phyloP scores from a whole-genome alignment of 2,797 vertebrate species.

The Poeciliopsis presidionis region DNA sequence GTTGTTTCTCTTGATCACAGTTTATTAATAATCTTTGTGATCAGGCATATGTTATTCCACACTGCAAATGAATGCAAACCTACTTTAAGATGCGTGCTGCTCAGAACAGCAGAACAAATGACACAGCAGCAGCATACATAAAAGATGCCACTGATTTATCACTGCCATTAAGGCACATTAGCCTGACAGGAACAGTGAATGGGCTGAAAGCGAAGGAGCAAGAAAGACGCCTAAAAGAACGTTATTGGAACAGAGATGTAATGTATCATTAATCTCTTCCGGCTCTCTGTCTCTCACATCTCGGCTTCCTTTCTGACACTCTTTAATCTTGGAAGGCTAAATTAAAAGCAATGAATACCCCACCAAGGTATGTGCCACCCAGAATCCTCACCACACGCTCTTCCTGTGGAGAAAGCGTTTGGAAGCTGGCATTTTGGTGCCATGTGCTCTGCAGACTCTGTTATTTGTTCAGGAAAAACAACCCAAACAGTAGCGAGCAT shows the following conservation, averaged over 20 bases:
- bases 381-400: slow-evolving; percentile 47
- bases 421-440: slow-evolving; percentile 10
- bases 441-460: slow-evolving; percentile 40
- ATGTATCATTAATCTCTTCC: slow-evolving; percentile 50
- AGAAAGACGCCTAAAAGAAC: slow-evolving; percentile 32
- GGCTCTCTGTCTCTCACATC: slow-evolving; percentile 27
- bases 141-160: slow-evolving; percentile 54
- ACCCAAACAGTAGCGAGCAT: background rate
- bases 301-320: slow-evolving; percentile 55
- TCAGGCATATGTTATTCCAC: slow-evolving; percentile 6
- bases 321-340: slow-evolving; percentile 67
- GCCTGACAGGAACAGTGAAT: slow-evolving; percentile 39
- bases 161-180: slow-evolving; percentile 57
- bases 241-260: slow-evolving; percentile 40
- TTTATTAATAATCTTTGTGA: slow-evolving; percentile 11
- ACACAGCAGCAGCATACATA: slow-evolving; percentile 16
- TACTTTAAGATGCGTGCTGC: slow-evolving; percentile 16
- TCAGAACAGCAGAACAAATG: slow-evolving; percentile 39
- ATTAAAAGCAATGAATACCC: slow-evolving; percentile 64
- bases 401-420: slow-evolving; percentile 28
- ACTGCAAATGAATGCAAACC: slow-evolving; percentile 14
- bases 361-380: slow-evolving; percentile 58
- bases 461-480: background rate
- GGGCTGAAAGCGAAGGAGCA: slow-evolving; percentile 47
- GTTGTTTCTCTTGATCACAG: background rate